A percentile compares a stretch with the other conserved stretches of the same genome.
Conservation (phyloP, 2,797 vertebrate genomes). For the Clarias pachynema region DNA sequence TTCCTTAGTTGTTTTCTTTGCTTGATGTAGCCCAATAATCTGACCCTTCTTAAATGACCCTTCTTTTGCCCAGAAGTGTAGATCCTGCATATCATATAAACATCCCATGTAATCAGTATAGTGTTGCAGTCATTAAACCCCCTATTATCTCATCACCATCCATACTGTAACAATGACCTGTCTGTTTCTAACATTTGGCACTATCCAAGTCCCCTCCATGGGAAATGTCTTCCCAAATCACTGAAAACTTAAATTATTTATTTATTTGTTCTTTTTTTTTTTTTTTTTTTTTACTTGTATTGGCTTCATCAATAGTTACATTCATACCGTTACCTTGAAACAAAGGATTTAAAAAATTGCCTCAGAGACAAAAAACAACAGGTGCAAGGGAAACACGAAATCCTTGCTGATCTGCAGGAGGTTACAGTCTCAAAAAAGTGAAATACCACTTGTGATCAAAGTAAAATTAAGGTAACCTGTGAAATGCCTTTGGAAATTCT, state of each 20-base stretch:
- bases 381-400: slow-evolving; percentile 17
- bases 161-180: slow-evolving; percentile 13
- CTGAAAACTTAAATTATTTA: background rate
- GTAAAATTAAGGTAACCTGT: slow-evolving; percentile 62
- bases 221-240: background rate
- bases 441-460: slow-evolving; percentile 60
- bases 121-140: slow-evolving; percentile 21
- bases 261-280: too few species aligned
- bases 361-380: background rate
- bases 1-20: too few species aligned
- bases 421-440: slow-evolving; percentile 12
- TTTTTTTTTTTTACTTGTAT: background rate
- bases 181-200: slow-evolving; percentile 7
- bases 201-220: background rate
- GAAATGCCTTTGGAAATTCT: slow-evolving; percentile 44
- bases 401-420: slow-evolving; percentile 12
- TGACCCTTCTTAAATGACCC: too few species aligned
- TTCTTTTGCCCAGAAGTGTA: background rate
- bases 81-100: slow-evolving; percentile 2
- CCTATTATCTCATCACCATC: slow-evolving; percentile 26
- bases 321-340: background rate
- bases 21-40: too few species aligned
- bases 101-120: slow-evolving; percentile 1
- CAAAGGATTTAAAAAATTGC: background rate
- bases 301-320: background rate